phyloP scores from a whole-genome alignment of 2,113 vertebrate genomes.

The Microcebus tavaratra region DNA sequence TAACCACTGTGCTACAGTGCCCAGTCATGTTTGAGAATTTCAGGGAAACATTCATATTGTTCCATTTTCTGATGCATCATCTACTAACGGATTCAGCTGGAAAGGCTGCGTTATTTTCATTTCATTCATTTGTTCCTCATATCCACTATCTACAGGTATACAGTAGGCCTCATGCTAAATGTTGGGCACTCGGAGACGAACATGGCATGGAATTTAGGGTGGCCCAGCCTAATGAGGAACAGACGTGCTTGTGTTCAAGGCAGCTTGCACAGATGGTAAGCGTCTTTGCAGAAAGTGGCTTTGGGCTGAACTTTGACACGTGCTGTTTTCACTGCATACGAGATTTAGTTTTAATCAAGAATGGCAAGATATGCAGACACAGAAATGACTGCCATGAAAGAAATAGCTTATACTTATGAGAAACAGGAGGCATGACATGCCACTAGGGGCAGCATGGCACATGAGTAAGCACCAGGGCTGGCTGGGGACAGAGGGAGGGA shows the following conservation, averaged over 20 bases:
- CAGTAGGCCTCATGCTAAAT: neutral
- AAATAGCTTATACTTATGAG: too few species aligned
- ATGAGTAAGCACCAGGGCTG: neutral
- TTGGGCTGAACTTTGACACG: too few species aligned
- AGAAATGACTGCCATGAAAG: too few species aligned
- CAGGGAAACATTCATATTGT: accelerated
- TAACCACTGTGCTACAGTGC: neutral
- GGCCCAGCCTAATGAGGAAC: neutral
- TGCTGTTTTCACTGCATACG: too few species aligned
- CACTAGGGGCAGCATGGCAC: too few species aligned
- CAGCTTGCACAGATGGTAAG: too few species aligned
- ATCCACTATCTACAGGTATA: accelerated
- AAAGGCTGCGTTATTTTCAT: neutral
- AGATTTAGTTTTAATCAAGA: too few species aligned
- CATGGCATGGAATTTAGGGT: neutral
- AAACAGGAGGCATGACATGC: neutral
- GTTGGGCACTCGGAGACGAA: neutral
- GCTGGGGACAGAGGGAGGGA: neutral
- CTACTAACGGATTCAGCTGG: neutral
- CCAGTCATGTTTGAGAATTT: neutral
- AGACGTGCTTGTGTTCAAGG: neutral
- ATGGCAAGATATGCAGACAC: too few species aligned
- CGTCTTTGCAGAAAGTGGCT: too few species aligned
- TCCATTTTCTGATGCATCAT: neutral
- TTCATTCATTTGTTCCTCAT: neutral